Percentiles rank a stretch among this genome's conserved stretches.
Conservation (phyloP, 2,797 vertebrate genomes). For the Crenichthys baileyi region DNA sequence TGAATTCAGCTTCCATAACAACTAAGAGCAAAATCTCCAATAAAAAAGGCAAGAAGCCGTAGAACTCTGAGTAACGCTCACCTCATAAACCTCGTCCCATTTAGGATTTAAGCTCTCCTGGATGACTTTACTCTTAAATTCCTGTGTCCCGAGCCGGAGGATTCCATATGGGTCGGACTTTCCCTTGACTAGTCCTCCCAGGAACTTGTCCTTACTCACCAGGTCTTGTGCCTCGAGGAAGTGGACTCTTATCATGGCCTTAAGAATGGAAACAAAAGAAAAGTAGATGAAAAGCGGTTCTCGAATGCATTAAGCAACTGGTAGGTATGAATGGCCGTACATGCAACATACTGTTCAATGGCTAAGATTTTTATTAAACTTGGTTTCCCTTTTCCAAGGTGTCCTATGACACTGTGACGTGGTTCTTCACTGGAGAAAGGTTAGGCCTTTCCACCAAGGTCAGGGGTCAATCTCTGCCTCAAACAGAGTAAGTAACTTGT, state of each 20-base stretch:
- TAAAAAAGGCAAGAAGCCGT: not conserved
- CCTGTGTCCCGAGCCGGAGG: conserved; percentile 85
- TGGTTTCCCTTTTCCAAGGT: not conserved
- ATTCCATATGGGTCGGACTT: conserved; percentile 96
- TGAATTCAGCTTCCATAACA: not conserved
- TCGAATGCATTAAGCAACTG: not conserved
- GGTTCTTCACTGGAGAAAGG: not conserved
- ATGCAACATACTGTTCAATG: not conserved
- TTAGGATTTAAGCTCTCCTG: conserved; percentile 89
- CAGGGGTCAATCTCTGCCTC: not conserved
- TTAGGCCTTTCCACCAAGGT: not conserved
- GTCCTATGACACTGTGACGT: not conserved
- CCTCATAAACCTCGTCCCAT: conserved; percentile 97
- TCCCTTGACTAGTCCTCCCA: conserved; percentile 93
- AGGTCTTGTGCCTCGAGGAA: conserved; percentile 94
- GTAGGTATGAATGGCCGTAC: too few species aligned
- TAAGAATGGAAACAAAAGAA: not conserved
- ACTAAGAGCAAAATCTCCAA: not conserved
- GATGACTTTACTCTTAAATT: conserved; percentile 91
- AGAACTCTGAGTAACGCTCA: conserved; percentile 41
- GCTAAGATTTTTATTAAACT: not conserved
- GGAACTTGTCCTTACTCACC: conserved; percentile 88
- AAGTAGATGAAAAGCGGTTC: not conserved
- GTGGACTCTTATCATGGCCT: conserved; percentile 92
- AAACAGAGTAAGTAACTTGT: not conserved